Percentiles rank a stretch among this genome's conserved stretches.
phyloP scores from a whole-genome alignment of 2,797 vertebrate genomes.

The Agapornis canus region DNA sequence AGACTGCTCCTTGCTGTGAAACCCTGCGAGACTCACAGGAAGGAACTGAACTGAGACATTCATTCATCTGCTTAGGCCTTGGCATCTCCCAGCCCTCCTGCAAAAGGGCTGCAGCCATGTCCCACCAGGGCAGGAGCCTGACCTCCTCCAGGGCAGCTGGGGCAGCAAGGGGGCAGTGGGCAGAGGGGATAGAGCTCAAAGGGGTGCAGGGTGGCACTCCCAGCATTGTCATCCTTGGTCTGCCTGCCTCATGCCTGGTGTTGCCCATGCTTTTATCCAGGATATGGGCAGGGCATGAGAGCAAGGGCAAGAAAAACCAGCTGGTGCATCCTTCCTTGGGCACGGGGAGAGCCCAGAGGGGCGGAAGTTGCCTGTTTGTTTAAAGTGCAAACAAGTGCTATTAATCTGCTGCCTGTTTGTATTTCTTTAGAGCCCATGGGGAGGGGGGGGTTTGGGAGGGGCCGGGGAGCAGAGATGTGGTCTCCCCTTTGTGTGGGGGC shows the following conservation, averaged over 20 bases:
- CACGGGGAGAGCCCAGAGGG: background rate
- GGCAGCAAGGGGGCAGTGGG: background rate
- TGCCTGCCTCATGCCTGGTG: background rate
- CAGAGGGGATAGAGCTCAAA: rapidly evolving
- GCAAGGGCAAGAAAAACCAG: background rate
- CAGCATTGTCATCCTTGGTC: background rate
- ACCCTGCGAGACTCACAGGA: rapidly evolving
- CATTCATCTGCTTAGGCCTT: background rate
- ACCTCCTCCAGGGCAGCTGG: background rate
- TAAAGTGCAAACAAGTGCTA: slow-evolving; percentile 65
- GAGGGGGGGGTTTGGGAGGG: background rate
- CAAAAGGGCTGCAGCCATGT: background rate
- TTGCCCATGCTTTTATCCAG: background rate
- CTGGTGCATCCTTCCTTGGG: background rate
- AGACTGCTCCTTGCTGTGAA: background rate
- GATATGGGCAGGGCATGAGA: background rate
- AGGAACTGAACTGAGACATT: background rate
- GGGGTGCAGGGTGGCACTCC: background rate
- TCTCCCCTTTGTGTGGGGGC: slow-evolving; percentile 56
- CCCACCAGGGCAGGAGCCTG: rapidly evolving
- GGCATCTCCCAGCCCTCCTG: background rate
- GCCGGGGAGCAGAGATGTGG: slow-evolving; percentile 5
- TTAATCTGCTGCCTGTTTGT: slow-evolving; percentile 74
- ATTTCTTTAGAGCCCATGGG: slow-evolving; percentile 42
- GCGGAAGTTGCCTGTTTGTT: slow-evolving; percentile 66